A percentile compares a stretch with the other conserved stretches of the same genome.
Conservation (phyloP, 2,113 vertebrate species). For the Xerus inauris region DNA sequence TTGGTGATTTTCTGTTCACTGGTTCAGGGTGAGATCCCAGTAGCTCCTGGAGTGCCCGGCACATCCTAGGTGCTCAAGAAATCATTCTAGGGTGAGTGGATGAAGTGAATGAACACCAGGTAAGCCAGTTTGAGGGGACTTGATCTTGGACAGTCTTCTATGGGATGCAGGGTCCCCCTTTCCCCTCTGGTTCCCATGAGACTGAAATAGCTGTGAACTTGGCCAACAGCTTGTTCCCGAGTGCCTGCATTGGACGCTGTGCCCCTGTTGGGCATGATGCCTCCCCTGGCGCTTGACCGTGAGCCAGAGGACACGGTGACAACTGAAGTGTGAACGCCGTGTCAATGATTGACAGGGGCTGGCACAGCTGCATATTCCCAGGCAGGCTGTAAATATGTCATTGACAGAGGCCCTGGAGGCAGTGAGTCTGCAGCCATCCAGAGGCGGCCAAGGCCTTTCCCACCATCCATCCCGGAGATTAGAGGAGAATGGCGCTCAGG, state of each 20-base stretch:
- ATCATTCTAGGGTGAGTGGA: neutral
- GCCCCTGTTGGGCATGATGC: neutral
- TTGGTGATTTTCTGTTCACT: neutral
- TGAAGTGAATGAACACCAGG: too few species aligned
- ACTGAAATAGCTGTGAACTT: neutral
- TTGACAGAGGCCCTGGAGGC: conserved; percentile 43
- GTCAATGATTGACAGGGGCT: conserved; percentile 67
- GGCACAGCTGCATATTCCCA: neutral
- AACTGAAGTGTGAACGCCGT: conserved; percentile 5
- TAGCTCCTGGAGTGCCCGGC: neutral
- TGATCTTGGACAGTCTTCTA: neutral
- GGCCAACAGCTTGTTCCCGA: neutral
- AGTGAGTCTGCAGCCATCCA: neutral
- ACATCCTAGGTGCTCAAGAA: neutral
- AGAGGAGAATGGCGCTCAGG: neutral
- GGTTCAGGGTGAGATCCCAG: neutral
- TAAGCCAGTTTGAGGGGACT: neutral
- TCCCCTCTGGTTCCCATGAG: neutral
- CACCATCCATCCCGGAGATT: neutral
- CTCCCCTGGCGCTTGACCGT: neutral
- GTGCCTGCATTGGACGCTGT: neutral
- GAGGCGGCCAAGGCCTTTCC: neutral
- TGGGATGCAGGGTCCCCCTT: neutral
- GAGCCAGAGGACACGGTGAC: conserved; percentile 51
- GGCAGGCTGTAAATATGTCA: neutral